phyloP scores from a whole-genome alignment of 1,140 invertebrate genomes.

The Chelonus insularis region DNA sequence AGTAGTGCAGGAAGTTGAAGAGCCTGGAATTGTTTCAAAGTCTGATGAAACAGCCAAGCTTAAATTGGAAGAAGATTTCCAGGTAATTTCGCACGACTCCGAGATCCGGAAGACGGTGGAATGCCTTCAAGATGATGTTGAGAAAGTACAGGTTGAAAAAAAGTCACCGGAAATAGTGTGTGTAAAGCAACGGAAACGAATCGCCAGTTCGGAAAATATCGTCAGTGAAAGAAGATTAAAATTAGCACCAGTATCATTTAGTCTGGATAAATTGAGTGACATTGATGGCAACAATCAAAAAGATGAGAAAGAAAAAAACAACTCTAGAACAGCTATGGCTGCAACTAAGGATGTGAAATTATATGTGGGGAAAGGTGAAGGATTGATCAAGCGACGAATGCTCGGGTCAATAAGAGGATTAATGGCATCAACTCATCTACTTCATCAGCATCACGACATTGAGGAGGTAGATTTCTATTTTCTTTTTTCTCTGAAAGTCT shows the following conservation, averaged over 20 bases:
- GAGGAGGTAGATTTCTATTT: conserved; percentile 46
- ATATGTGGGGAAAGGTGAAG: conserved; percentile 39
- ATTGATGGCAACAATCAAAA: conserved; percentile 34
- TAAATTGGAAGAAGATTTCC: conserved; percentile 17
- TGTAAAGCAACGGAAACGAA: conserved; percentile 34
- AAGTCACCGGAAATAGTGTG: conserved; percentile 15
- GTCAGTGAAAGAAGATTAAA: conserved; percentile 27
- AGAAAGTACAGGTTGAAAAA: conserved; percentile 17
- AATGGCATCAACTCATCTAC: conserved; percentile 53
- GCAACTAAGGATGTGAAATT: conserved; percentile 14
- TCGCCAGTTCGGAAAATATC: conserved; percentile 40
- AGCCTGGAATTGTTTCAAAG: conserved; percentile 43
- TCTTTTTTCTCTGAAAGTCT: too few species aligned
- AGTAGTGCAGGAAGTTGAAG: conserved; percentile 43
- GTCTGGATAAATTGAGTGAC: conserved; percentile 43
- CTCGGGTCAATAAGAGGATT: conserved; percentile 54
- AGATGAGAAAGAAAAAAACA: neutral
- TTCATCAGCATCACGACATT: conserved; percentile 45
- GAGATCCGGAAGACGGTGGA: conserved; percentile 13
- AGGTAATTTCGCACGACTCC: conserved; percentile 1
- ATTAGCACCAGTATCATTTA: conserved; percentile 42
- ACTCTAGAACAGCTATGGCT: too few species aligned
- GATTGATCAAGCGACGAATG: conserved; percentile 52
- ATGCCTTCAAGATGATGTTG: neutral
- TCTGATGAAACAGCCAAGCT: conserved; percentile 32